These are phyloP conservation scores for Zingel zingel DNA, from an alignment of 2,113 vertebrate species.

Conservation along the genomic window DNA sequence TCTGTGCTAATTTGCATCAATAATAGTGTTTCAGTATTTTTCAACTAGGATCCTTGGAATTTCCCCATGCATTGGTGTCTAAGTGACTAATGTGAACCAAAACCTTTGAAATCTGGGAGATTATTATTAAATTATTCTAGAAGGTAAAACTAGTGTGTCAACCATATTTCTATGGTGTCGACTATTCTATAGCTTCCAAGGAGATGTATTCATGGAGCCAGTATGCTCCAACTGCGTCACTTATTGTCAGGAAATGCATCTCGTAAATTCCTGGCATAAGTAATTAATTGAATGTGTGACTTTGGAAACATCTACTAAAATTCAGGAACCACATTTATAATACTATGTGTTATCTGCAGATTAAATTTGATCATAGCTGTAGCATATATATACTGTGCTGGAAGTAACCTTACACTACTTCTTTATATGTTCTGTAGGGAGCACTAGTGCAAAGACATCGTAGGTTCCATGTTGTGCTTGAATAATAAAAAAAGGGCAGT, in stretches of 20 bases:
- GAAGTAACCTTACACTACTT: not conserved
- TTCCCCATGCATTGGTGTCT: too few species aligned
- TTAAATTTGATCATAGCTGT: not conserved
- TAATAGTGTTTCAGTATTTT: too few species aligned
- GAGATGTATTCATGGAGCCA: not conserved
- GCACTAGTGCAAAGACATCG: not conserved
- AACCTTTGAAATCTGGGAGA: not conserved
- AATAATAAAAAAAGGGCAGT: slow-evolving; percentile 30
- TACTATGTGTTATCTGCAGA: not conserved
- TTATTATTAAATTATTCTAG: not conserved
- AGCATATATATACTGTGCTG: not conserved
- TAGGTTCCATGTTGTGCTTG: not conserved
- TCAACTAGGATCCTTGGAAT: too few species aligned
- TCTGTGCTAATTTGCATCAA: too few species aligned
- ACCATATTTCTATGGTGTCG: too few species aligned
- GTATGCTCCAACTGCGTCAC: not conserved
- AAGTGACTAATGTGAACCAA: too few species aligned
- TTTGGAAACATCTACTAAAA: not conserved
- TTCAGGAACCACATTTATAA: not conserved
- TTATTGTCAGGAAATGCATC: not conserved
- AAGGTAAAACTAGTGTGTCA: not conserved
- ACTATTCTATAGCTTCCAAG: not conserved
- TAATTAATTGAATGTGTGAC: not conserved
- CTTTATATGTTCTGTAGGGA: not conserved
- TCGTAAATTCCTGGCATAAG: not conserved